Conservation (phyloP, 1,140 invertebrate genomes). For the Coenobita brevimanus region DNA sequence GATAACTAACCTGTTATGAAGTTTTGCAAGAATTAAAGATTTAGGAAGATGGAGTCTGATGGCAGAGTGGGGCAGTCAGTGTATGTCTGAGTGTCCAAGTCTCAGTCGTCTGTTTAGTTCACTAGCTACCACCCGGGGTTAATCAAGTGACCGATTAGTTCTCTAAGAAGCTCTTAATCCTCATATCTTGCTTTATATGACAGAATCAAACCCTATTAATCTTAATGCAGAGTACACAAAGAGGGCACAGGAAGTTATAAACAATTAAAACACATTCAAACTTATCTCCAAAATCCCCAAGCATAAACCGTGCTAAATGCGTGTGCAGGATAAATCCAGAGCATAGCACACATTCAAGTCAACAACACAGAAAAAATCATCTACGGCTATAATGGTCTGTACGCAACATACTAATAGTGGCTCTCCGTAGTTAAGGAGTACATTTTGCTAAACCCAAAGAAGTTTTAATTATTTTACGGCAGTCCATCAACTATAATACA, state of each 20-base stretch:
- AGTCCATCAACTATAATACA: conserved; percentile 43
- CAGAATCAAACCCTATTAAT: conserved; percentile 64
- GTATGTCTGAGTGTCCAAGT: conserved; percentile 52
- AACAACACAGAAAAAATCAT: conserved; percentile 67
- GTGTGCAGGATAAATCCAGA: conserved; percentile 67
- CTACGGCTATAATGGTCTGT: conserved; percentile 62
- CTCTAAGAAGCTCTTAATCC: conserved; percentile 66
- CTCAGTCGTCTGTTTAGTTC: conserved; percentile 65
- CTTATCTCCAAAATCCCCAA: conserved; percentile 67
- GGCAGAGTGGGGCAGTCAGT: conserved; percentile 48
- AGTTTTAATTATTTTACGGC: conserved; percentile 42
- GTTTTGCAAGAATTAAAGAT: conserved; percentile 44
- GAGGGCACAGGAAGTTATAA: conserved; percentile 64
- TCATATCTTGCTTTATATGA: conserved; percentile 64
- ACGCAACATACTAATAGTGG: conserved; percentile 64
- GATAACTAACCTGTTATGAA: conserved; percentile 2
- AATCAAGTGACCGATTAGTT: conserved; percentile 65
- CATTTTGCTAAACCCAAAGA: conserved; percentile 46
- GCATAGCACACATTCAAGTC: conserved; percentile 66
- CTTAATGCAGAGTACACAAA: conserved; percentile 68
- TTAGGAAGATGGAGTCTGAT: conserved; percentile 35
- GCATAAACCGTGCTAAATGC: conserved; percentile 66
- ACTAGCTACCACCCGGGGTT: conserved; percentile 66
- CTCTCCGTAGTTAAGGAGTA: conserved; percentile 61
- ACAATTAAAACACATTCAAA: conserved; percentile 65